Evolutionary conservation across 2,797 vertebrate species (phyloP), one percentile per base, ranked within the genome.

Genomic region (Denticeps clupeoides): DNA sequence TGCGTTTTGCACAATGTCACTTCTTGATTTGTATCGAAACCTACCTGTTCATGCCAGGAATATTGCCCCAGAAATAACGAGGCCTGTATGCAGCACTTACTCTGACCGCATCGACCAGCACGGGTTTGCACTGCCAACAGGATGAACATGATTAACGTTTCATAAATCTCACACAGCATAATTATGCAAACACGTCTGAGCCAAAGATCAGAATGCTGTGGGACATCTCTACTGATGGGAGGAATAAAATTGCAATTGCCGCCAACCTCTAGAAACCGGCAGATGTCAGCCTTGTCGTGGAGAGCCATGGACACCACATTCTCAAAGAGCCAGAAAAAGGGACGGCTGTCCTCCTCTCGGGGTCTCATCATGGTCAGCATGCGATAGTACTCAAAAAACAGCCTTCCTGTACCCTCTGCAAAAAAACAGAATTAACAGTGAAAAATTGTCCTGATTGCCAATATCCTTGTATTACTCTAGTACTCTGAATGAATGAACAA

Each of bases 311-410:
- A 89, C 35, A 95, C 93, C 10, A 97, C 87, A 0, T 95, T 97
- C 74, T 97, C 93, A 48, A 97, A 97, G 62, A 97, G 72, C 92
- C 92, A 97, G 76, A 97, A 97, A 75, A 97, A 97, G 0, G 91
- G 93, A 0, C 93, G 82, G 45, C 89, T 63, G 15, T 95, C 93
- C 0, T 72, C 85, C 0, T 87, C 87, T 64, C 74, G 88, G 1
- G 93, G 93, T 16, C 83, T 89, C 27, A 93, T 49, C 2, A 91
- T 71, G 58, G 85, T 89, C 67, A 97, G 70, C 21, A 97, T 81
- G 41, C 93, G 90, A 61, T 97, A 97, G 46, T 89, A 97, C 60
- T 97, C 93, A 0, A 97, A 97, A 64, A 97, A 97, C 23, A 96
- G 84, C 21, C 91, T 75, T 4, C 93, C 93, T 0, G 90, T 95